Base-by-base conservation (phyloP, 2,888 invertebrate species). In the Adineta ricciae region DNA sequence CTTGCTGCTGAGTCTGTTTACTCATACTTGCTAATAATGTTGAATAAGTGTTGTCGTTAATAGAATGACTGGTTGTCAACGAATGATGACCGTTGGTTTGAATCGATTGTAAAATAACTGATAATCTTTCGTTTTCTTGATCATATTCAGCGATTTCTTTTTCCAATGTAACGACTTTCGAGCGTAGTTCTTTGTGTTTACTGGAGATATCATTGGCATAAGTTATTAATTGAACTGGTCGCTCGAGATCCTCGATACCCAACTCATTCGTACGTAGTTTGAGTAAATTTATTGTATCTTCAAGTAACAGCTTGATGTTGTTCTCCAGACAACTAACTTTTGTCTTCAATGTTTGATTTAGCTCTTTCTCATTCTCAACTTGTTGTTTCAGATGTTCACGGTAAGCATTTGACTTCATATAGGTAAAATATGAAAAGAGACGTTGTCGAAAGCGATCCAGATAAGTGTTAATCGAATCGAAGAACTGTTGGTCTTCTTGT, bases 201-300 rank as follows among this genome's bases (percentile, higher is more conserved):
- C 38, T 49, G 11, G 82, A 52, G 32, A 83, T 84, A 11, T 85
- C 78, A 50, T 84, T 85, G 7, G 84, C 84, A 36, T 56, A 85
- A 32, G 72, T 38, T 54, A 85, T 78, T 14, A 85, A 54, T 82
- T 85, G 73, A 21, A n/a, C 72, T 9, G 85, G 83, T 38, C 52
- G 36, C 82, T 85, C 46, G 46, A 85, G 49, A 41, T 85, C 78
- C 36, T 83, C 72, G 32, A 85, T 82, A 32, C 85, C 85, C 64
- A 85, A 73, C 52, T 85, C 78, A 21, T 52, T 49, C 16, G 85
- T 83, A 49, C 84, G 72, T 56, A 78, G 73, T 84, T 85, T 85
- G 19, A 85, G 27, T 56, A 85, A 82, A 78, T 21, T 21, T 19
- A 85, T 84, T 38, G 73, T 83, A 11, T 83, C 52, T 46, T 85